A percentile compares a stretch with the other conserved stretches of the same genome.
phyloP scores from a whole-genome alignment of 1,140 invertebrate species.

The Drosophila serrata region DNA sequence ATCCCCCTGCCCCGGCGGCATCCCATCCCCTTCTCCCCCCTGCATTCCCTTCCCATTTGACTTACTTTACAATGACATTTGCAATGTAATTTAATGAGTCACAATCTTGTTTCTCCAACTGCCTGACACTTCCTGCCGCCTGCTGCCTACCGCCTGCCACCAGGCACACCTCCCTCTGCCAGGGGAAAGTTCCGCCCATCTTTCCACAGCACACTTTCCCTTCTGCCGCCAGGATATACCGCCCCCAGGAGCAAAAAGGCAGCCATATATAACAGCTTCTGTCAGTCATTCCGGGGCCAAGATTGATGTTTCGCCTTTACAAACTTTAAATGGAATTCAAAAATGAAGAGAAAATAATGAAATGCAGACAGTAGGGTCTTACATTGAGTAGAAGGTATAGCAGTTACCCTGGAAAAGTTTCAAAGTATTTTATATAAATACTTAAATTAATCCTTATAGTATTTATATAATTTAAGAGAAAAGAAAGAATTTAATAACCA shows the following conservation, averaged over 20 bases:
- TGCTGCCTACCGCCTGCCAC: slow-evolving; percentile 25
- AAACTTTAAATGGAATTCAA: slow-evolving; percentile 76
- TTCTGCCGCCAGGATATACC: slow-evolving; percentile 2
- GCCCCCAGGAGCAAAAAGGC: slow-evolving; percentile 18
- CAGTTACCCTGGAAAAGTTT: slow-evolving; percentile 10
- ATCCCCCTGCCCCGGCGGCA: neutral
- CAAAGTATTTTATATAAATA: neutral
- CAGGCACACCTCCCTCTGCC: neutral
- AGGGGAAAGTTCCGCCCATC: slow-evolving; percentile 12
- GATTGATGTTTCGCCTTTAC: slow-evolving; percentile 72
- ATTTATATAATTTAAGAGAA: too few species aligned
- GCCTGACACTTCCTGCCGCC: slow-evolving; percentile 74
- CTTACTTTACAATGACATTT: slow-evolving; percentile 83
- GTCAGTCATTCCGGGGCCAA: slow-evolving; percentile 59
- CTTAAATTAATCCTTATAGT: neutral
- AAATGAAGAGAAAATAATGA: slow-evolving; percentile 41
- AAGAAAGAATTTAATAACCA: too few species aligned
- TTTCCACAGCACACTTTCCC: slow-evolving; percentile 9
- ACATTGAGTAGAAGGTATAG: neutral
- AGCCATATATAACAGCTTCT: slow-evolving; percentile 62
- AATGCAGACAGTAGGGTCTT: slow-evolving; percentile 3
- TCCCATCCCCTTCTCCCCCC: neutral
- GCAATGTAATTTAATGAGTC: slow-evolving; percentile 84
- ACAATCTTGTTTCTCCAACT: slow-evolving; percentile 80
- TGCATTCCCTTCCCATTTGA: slow-evolving; percentile 48